Evolutionary conservation across 2,888 invertebrate species (phyloP).

Genomic region (Rhagium mordax): DNA sequence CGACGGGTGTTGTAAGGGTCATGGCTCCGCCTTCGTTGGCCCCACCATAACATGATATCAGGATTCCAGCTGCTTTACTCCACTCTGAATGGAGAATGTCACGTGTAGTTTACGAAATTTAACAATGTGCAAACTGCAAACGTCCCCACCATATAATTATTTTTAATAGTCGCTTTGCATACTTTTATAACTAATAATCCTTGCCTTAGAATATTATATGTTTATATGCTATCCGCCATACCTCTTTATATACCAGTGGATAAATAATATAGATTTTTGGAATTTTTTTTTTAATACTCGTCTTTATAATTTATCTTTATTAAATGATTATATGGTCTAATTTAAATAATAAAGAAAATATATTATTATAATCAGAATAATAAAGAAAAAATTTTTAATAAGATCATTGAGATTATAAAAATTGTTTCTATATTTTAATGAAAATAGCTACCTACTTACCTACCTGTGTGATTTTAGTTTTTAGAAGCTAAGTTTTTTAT

Average conservation of each 20-base stretch:
- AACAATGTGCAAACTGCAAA: constrained; percentile 63
- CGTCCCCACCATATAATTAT: constrained; percentile 53
- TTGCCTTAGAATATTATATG: not conserved
- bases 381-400: too few relatives aligned
- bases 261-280: not conserved
- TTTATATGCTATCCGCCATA: not conserved
- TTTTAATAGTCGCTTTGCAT: constrained; percentile 41
- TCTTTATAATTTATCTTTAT: too few relatives aligned
- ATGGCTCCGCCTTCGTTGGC: constrained; percentile 63
- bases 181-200: constrained; percentile 31
- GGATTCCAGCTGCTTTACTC: constrained; percentile 62
- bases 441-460: too few relatives aligned
- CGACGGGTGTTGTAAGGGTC: constrained; percentile 62
- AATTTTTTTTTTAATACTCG: too few relatives aligned
- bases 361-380: too few relatives aligned
- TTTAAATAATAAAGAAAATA: too few relatives aligned
- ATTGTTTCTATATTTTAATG: too few relatives aligned
- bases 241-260: not conserved
- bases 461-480: too few relatives aligned
- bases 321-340: too few relatives aligned
- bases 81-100: constrained; percentile 65
- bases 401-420: too few relatives aligned
- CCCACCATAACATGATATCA: constrained; percentile 60
- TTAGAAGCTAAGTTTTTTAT: too few relatives aligned
- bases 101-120: constrained; percentile 63